A percentile compares a stretch with the other conserved stretches of the same genome.
These are phyloP conservation scores for Laticauda laticaudata DNA, from an alignment of 2,113 vertebrate genomes.

Conservation along the genomic window DNA sequence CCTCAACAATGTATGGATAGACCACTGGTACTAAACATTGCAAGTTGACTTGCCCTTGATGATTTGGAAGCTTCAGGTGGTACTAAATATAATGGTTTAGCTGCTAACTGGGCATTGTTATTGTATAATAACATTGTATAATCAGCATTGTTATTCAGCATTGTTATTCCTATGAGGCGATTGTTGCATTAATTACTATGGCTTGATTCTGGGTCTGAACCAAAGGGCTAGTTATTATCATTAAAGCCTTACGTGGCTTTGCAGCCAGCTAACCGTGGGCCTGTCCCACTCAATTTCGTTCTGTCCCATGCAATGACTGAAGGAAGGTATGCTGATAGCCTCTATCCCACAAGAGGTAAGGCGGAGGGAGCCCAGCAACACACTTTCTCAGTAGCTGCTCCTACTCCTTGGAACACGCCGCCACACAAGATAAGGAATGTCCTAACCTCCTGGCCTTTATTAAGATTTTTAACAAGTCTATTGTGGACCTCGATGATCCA, in stretches of 20 bases:
- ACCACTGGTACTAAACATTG: not conserved
- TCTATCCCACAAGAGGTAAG: not conserved
- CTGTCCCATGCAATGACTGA: not conserved
- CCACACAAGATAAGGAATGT: not conserved
- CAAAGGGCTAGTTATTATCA: not conserved
- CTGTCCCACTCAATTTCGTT: not conserved
- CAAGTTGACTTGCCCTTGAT: not conserved
- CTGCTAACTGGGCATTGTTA: not conserved
- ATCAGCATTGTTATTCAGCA: not conserved
- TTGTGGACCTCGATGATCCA: not conserved
- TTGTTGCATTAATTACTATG: not conserved
- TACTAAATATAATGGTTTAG: not conserved
- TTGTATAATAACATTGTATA: not conserved
- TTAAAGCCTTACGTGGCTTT: not conserved
- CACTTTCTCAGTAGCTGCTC: not conserved
- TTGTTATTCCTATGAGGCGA: not conserved
- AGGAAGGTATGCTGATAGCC: not conserved
- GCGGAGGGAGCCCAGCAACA: not conserved
- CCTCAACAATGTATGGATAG: not conserved
- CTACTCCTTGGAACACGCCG: not conserved
- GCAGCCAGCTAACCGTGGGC: not conserved
- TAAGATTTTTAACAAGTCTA: not conserved
- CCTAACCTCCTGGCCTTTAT: not conserved
- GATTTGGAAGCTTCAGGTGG: not conserved
- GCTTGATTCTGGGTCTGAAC: not conserved